Evolutionary conservation across 2,797 vertebrate species (phyloP).

Genomic region (Erethizon dorsatum): DNA sequence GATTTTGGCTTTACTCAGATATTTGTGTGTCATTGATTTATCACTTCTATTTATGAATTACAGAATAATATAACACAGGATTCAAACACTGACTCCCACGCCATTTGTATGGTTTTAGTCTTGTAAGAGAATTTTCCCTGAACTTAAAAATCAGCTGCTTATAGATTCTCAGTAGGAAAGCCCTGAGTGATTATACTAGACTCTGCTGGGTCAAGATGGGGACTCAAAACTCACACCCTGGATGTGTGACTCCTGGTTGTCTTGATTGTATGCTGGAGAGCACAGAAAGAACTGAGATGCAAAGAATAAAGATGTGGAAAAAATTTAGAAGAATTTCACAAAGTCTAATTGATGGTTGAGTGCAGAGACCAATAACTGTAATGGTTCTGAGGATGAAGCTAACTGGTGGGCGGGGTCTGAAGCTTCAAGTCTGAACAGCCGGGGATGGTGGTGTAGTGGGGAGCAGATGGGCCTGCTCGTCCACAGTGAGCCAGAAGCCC

Average conservation of each 20-base stretch:
- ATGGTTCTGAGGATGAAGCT: background rate
- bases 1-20: conserved; percentile 37
- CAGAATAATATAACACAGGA: background rate
- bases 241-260: background rate
- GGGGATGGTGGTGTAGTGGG: too few species aligned
- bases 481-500: background rate
- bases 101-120: background rate
- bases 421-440: background rate
- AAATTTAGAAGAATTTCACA: background rate
- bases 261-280: background rate
- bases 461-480: too few species aligned
- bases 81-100: background rate
- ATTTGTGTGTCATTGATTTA: background rate
- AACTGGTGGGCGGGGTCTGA: background rate
- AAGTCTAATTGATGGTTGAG: background rate
- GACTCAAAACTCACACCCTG: background rate
- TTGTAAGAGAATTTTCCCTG: background rate
- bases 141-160: background rate
- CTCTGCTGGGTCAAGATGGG: background rate
- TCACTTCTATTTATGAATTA: conserved; percentile 23
- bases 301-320: background rate
- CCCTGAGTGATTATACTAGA: background rate
- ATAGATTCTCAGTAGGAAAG: background rate
- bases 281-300: background rate
- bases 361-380: background rate